These are phyloP conservation scores for Periparus ater DNA, from an alignment of 2,797 vertebrate genomes.

Conservation along the genomic window DNA sequence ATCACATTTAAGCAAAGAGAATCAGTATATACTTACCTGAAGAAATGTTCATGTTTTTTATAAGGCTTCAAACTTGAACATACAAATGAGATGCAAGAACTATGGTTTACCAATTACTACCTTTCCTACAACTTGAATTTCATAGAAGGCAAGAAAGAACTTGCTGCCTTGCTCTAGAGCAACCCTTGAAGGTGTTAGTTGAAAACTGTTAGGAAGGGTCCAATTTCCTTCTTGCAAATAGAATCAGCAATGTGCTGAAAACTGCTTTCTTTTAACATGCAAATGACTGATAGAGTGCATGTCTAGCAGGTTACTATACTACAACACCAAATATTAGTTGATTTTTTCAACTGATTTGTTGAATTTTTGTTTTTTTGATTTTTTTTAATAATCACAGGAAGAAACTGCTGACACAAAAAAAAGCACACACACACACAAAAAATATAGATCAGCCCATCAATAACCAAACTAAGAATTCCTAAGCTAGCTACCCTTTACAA, in stretches of 20 bases:
- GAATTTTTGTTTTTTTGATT: not conserved
- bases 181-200: not conserved
- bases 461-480: not conserved
- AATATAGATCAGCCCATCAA: not conserved
- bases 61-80: not conserved
- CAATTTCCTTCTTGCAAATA: conserved; percentile 24
- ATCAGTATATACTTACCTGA: not conserved
- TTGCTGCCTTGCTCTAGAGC: not conserved
- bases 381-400: not conserved
- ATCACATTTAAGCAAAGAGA: not conserved
- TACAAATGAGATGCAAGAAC: not conserved
- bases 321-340: not conserved
- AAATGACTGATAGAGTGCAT: not conserved
- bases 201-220: not conserved
- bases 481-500: not conserved
- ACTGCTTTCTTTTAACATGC: conserved; percentile 23
- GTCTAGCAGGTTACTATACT: not conserved
- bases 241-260: not conserved
- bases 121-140: not conserved
- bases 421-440: not conserved
- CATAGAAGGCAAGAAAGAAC: not conserved
- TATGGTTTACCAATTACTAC: not conserved
- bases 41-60: not conserved
- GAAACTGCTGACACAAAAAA: not conserved
- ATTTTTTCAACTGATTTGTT: not conserved